Percentiles rank a stretch among this genome's conserved stretches.
These are phyloP conservation scores for Philereme transversata DNA, from an alignment of 2,888 invertebrate species.

Conservation along the genomic window DNA sequence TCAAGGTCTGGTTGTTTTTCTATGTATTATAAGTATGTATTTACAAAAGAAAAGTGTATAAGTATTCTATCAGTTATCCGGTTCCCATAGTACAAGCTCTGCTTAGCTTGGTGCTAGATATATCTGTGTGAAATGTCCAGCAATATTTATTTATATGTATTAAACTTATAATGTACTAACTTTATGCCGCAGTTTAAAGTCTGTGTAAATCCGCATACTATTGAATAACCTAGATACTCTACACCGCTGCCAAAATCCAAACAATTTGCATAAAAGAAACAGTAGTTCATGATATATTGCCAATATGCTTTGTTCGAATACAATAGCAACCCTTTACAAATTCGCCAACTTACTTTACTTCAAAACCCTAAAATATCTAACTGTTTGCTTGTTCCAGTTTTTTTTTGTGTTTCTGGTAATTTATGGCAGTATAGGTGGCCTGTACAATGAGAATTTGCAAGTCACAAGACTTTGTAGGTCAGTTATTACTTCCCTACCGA, in stretches of 20 bases:
- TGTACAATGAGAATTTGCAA: conserved; percentile 67
- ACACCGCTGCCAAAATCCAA: conserved; percentile 20
- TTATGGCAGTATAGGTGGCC: conserved; percentile 74
- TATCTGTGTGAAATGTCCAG: no score
- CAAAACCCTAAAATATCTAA: conserved; percentile 39
- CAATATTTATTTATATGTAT: no score
- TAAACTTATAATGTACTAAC: no score
- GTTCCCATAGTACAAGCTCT: no score
- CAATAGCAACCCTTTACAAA: conserved; percentile 63
- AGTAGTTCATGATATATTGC: conserved; percentile 51
- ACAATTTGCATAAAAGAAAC: conserved; percentile 34
- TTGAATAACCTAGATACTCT: conserved; percentile 17
- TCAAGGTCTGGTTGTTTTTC: no score
- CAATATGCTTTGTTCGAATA: conserved; percentile 44
- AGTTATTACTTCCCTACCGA: conserved; percentile 62
- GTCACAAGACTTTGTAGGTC: conserved; percentile 79
- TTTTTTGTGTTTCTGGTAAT: conserved; percentile 56
- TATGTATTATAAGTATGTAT: no score
- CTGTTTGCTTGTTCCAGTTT: conserved; percentile 73
- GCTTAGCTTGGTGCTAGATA: no score
- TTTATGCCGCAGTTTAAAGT: no score
- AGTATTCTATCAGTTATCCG: no score
- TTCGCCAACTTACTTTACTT: no score
- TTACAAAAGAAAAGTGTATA: no score
- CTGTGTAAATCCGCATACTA: no score